Conservation (phyloP, 2,797 vertebrate species). For the Coendou prehensilis region DNA sequence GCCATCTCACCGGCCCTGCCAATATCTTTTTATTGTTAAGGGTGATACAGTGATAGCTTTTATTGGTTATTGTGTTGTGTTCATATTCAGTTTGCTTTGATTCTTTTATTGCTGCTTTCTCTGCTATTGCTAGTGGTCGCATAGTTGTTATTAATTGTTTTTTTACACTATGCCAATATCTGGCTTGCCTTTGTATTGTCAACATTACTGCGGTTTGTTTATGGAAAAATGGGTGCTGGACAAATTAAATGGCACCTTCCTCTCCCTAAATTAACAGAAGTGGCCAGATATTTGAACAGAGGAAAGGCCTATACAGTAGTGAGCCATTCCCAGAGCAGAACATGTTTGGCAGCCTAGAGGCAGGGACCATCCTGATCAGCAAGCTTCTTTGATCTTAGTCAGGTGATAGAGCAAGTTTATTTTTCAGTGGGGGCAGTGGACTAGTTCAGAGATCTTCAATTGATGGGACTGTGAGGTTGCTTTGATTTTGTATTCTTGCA, state of each 20-base stretch:
- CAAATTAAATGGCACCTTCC: neutral
- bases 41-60: neutral
- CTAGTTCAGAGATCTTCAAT: neutral
- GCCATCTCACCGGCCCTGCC: too few relatives aligned
- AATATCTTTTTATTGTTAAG: neutral
- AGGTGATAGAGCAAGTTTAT: neutral
- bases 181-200: neutral
- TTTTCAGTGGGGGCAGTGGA: neutral
- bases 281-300: neutral
- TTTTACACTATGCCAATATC: neutral
- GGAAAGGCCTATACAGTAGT: neutral
- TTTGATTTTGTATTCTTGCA: neutral
- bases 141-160: neutral
- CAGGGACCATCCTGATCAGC: neutral
- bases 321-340: neutral
- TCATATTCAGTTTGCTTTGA: neutral
- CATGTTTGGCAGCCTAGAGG: neutral
- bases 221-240: neutral
- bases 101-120: neutral
- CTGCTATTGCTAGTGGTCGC: neutral
- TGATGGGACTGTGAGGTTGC: neutral
- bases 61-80: neutral
- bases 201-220: neutral
- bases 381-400: neutral
- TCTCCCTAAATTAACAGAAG: neutral